Evolutionary conservation across 1,140 invertebrate species (phyloP).

Genomic region (Trichomalopsis sarcophagae): DNA sequence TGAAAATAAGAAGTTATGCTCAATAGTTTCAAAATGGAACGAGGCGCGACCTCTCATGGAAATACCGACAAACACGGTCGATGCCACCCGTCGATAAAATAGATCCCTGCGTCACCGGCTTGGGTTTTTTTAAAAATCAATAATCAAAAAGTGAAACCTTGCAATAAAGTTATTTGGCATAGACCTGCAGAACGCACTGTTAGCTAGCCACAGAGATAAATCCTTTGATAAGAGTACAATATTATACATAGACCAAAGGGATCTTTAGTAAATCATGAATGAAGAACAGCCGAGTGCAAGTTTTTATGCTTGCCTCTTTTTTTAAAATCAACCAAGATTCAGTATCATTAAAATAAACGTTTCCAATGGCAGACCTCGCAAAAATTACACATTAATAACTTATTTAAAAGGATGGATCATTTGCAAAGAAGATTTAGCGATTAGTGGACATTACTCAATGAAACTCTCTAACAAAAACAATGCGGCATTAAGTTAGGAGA

Average conservation of each 20-base stretch:
- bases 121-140: constrained; percentile 4
- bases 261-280: background rate
- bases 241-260: background rate
- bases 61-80: background rate
- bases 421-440: too few relatives aligned
- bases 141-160: background rate
- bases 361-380: background rate
- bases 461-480: background rate
- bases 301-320: background rate
- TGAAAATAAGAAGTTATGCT: background rate
- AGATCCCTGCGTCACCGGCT: background rate
- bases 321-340: background rate
- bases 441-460: too few relatives aligned
- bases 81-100: background rate
- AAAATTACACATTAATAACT: too few relatives aligned
- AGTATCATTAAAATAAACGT: background rate
- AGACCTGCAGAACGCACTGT: background rate
- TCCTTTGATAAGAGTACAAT: background rate
- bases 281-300: background rate
- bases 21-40: background rate
- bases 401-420: too few relatives aligned
- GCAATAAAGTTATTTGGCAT: background rate
- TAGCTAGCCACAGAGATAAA: background rate
- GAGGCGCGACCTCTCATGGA: background rate
- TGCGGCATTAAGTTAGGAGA: background rate